Evolutionary conservation across 2,888 invertebrate genomes (phyloP).

Genomic region (Chrysodeixis includens): DNA sequence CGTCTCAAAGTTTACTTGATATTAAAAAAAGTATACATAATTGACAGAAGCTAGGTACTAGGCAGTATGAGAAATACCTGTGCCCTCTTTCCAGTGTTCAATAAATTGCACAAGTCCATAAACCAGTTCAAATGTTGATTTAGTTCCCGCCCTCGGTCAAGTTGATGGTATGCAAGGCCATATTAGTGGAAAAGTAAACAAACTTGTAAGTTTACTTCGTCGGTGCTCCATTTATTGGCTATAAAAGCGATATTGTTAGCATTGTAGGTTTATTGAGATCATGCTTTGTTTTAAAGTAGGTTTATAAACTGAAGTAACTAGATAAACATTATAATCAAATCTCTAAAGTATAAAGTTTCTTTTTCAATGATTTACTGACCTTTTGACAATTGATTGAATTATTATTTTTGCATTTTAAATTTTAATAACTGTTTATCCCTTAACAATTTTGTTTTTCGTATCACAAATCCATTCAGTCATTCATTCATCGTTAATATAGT

Average conservation of each 20-base stretch:
- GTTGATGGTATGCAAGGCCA: conserved; percentile 31
- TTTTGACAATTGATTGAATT: no score
- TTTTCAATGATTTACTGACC: no score
- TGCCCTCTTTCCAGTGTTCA: background rate
- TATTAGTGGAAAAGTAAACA: conserved; percentile 29
- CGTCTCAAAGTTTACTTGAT: no score
- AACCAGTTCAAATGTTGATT: conserved; percentile 31
- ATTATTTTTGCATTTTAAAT: background rate
- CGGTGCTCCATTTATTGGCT: background rate
- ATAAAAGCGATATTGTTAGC: conserved; percentile 2
- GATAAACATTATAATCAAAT: no score
- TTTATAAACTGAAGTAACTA: background rate
- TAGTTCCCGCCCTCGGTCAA: conserved; percentile 32
- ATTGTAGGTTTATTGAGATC: background rate
- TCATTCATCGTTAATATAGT: conserved; percentile 14
- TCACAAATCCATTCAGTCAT: background rate
- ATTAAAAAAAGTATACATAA: background rate
- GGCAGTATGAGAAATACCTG: background rate
- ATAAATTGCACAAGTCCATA: background rate
- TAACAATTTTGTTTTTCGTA: no score
- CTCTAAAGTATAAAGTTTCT: no score
- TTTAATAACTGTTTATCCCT: no score
- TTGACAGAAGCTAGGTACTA: background rate
- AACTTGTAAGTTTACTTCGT: conserved; percentile 10
- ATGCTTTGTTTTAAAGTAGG: background rate